Base-by-base conservation (phyloP, 2,888 invertebrate genomes). In the Saturnia pavonia region DNA sequence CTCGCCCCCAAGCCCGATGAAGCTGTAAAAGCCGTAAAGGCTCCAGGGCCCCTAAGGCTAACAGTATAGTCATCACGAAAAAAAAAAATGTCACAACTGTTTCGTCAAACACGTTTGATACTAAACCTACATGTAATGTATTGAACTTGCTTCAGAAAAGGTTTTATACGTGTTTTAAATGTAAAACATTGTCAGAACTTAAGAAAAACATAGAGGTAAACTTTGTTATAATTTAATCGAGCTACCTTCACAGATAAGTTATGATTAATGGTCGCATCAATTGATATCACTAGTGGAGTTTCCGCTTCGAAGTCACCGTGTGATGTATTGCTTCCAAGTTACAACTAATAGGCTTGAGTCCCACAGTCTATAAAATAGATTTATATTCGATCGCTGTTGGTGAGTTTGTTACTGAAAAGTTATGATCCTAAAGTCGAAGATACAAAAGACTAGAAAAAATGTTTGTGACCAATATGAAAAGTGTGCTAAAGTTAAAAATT, bases 211-310 rank as follows among this genome's bases (percentile, higher is more conserved):
- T 25, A 27, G 25, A 27, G 25, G 0, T 60, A 60, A 54, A 27
- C 27, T 60, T 27, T 25, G 14, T 57, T 54, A 57, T 57, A 25
- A 25, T 25, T 22, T 60, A 27, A 60, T 14, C 14, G 57, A 27
- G 25, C 14, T 60, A 25, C 25, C 27, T 4, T 60, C 27, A 71
- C 70, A 81, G 83, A 82, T 80, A 79, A 80, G 80, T 78, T 84
- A 83, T 88, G 89, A 88, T 89, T 86, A 88, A 89, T 88, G 86
- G 74, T 74, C 75, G 77, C 80, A 81, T 85, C 86, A 83, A 85
- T 85, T 81, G 80, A 82, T 84, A 83, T 83, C 80, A 82, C 80
- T 60, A 60, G 25, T 80, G 81, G 80, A 80, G 81, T 80, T 79
- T 40, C 79, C 76, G 72, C 72, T 78, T 74, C 70, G 16, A 72